phyloP scores from a whole-genome alignment of 2,797 vertebrate species.

The Apogon hyalosoma region DNA sequence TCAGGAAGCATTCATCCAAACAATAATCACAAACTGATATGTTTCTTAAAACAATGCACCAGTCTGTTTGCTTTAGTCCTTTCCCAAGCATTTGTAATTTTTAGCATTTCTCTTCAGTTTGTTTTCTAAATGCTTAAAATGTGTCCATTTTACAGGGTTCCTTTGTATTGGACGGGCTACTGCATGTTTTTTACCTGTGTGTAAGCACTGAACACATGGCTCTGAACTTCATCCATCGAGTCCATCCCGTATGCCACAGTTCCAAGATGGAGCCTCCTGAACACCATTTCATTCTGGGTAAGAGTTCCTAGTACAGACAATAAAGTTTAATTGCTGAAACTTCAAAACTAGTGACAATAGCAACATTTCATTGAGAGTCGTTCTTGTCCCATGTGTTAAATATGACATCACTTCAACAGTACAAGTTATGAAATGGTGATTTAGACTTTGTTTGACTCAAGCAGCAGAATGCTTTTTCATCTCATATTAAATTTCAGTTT shows the following conservation, averaged over 20 bases:
- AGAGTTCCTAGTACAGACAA: conserved; percentile 88
- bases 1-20: conserved; percentile 84
- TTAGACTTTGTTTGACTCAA: neutral
- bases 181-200: conserved; percentile 87
- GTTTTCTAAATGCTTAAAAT: conserved; percentile 3
- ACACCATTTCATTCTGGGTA: conserved; percentile 99
- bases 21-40: conserved; percentile 85
- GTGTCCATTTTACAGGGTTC: neutral
- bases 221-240: conserved; percentile 99
- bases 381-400: neutral
- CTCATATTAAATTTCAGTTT: neutral
- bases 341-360: neutral
- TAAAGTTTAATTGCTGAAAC: conserved; percentile 5
- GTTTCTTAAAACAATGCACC: conserved; percentile 49
- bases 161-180: neutral
- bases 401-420: neutral
- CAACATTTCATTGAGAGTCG: neutral
- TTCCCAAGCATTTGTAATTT: conserved; percentile 19
- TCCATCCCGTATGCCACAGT: conserved; percentile 97
- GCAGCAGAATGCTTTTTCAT: neutral
- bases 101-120: neutral
- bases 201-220: conserved; percentile 97
- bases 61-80: conserved; percentile 32
- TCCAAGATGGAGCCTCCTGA: conserved; percentile 95
- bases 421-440: neutral